phyloP scores from a whole-genome alignment of 2,888 invertebrate species.

The Scaeva pyrastri region DNA sequence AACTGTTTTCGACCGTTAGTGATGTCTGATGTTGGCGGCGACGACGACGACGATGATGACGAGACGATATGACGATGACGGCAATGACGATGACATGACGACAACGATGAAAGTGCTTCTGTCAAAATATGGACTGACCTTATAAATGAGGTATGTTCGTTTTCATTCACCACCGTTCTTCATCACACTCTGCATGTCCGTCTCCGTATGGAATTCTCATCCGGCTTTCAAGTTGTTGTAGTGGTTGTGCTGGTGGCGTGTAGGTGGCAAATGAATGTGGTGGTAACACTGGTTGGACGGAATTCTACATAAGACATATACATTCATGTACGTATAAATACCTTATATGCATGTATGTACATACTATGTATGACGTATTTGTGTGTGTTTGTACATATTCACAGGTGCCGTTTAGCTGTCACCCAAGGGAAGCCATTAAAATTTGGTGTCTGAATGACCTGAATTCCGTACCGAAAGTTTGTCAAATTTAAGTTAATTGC shows the following conservation, averaged over 20 bases:
- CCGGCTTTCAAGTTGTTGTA: slow-evolving; percentile 37
- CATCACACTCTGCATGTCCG: slow-evolving; percentile 8
- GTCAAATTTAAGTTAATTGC: slow-evolving; percentile 74
- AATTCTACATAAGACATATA: slow-evolving; percentile 19
- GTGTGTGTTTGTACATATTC: no score
- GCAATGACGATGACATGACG: background rate
- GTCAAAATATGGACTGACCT: slow-evolving; percentile 63
- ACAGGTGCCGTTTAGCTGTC: slow-evolving; percentile 49
- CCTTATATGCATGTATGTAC: no score
- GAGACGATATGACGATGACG: background rate
- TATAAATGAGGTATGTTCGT: slow-evolving; percentile 18
- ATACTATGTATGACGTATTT: no score
- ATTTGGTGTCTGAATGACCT: slow-evolving; percentile 67
- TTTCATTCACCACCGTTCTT: background rate
- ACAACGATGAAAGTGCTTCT: slow-evolving; percentile 8
- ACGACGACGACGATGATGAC: background rate
- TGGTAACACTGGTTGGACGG: background rate
- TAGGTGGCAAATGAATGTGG: background rate
- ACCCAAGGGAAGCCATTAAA: slow-evolving; percentile 69
- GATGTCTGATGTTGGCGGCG: background rate
- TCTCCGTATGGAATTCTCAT: slow-evolving; percentile 57
- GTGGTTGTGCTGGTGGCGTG: background rate
- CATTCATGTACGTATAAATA: background rate
- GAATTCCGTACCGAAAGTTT: slow-evolving; percentile 70
- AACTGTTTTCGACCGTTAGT: slow-evolving; percentile 18